Evolutionary conservation across 35 echinoderm and acorn worm species (phyloP).

Genomic region (Diadema setosum): DNA sequence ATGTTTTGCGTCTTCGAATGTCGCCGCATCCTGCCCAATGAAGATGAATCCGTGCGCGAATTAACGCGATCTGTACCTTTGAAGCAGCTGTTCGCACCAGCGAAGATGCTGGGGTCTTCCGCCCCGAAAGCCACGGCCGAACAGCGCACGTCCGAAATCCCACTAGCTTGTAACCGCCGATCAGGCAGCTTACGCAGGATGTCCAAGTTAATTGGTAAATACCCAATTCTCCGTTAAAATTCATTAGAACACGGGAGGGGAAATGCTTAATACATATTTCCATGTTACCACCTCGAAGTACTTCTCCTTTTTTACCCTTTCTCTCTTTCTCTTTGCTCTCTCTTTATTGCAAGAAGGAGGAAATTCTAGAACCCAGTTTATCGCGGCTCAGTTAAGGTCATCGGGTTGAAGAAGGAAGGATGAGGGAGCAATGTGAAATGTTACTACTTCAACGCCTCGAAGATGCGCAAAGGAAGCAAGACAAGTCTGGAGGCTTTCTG

Average conservation of each 20-base stretch:
- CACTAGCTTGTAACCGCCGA: not conserved
- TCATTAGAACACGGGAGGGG: no score
- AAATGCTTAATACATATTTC: no score
- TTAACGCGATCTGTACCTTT: no score
- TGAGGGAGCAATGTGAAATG: not conserved
- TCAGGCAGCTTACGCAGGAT: not conserved
- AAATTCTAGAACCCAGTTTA: not conserved
- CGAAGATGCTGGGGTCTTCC: no score
- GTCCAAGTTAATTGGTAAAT: not conserved
- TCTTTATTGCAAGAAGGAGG: not conserved
- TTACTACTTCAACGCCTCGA: not conserved
- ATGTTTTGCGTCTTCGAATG: no score
- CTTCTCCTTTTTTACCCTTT: no score
- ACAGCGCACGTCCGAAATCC: not conserved
- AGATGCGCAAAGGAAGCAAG: not conserved
- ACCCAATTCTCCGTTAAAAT: not conserved
- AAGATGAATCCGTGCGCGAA: no score
- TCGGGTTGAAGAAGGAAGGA: not conserved
- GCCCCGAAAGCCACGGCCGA: no score
- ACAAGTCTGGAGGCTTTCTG: not conserved
- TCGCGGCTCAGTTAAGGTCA: not conserved
- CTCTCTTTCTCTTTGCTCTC: not conserved
- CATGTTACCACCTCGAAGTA: no score
- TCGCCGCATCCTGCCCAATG: no score
- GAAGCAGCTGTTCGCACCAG: no score